A percentile compares a stretch with the other conserved stretches of the same genome.
Evolutionary conservation across 1,140 invertebrate species (phyloP).

Genomic region (Cyphomyrmex costatus): DNA sequence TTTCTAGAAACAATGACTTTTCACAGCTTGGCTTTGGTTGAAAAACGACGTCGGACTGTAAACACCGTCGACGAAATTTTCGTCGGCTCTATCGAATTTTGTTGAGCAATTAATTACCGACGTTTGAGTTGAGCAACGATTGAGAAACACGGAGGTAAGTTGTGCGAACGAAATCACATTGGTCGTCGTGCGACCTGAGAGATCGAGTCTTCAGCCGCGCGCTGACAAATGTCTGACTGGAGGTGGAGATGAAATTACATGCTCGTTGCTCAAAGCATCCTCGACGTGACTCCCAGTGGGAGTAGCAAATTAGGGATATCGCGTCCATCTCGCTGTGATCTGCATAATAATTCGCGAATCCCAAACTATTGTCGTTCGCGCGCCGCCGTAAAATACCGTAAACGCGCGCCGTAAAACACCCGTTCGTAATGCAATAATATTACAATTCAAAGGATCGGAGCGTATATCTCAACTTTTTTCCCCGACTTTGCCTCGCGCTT

Average conservation of each 20-base stretch:
- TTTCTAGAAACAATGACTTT: background rate
- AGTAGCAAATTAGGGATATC: constrained; percentile 52
- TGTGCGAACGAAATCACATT: background rate
- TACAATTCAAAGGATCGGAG: constrained; percentile 1
- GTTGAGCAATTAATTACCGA: no score
- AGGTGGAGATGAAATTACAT: constrained; percentile 56
- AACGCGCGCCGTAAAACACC: background rate
- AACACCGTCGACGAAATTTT: background rate
- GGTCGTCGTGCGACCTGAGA: background rate
- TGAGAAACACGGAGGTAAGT: background rate
- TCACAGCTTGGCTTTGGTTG: background rate
- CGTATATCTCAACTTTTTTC: constrained; percentile 13
- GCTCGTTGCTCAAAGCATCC: constrained; percentile 54
- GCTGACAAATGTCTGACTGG: constrained; percentile 20
- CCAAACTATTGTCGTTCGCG: background rate
- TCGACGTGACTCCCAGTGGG: constrained; percentile 52
- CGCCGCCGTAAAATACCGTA: background rate
- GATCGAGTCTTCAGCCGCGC: background rate
- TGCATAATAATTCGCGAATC: constrained; percentile 59
- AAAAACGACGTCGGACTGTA: background rate
- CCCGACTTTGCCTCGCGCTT: background rate
- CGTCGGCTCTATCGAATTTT: background rate
- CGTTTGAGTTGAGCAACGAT: background rate
- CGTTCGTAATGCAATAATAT: constrained; percentile 3
- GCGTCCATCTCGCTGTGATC: constrained; percentile 15